Evolutionary conservation across 1,140 invertebrate genomes (phyloP).

Genomic region (Tetramorium parvispinum): DNA sequence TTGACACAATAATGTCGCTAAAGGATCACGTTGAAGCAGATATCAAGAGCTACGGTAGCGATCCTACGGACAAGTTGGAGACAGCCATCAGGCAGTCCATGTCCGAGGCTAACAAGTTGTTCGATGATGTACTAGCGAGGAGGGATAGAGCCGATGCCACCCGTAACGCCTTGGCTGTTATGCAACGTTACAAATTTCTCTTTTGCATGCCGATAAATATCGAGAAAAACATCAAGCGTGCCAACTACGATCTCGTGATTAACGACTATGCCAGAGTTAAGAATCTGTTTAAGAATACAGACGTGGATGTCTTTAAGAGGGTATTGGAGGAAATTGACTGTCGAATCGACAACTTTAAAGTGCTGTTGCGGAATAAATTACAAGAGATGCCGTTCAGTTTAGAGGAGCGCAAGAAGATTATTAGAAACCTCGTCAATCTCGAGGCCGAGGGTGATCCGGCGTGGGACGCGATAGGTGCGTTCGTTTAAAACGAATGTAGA

Average conservation of each 20-base stretch:
- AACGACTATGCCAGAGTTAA: constrained; percentile 99
- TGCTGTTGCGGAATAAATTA: constrained; percentile 93
- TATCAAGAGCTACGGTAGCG: constrained; percentile 90
- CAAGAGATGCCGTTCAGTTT: constrained; percentile 95
- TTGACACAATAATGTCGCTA: constrained; percentile 93
- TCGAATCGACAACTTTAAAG: constrained; percentile 93
- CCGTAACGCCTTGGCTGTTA: constrained; percentile 96
- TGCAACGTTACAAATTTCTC: constrained; percentile 96
- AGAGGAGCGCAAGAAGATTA: constrained; percentile 97
- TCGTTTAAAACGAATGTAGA: not conserved
- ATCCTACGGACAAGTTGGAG: constrained; percentile 92
- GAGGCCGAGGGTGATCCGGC: constrained; percentile 94
- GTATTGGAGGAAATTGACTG: constrained; percentile 96
- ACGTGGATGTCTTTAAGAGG: constrained; percentile 94
- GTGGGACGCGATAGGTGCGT: constrained; percentile 94
- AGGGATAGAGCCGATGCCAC: constrained; percentile 98
- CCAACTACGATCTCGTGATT: constrained; percentile 98
- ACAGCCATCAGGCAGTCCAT: constrained; percentile 94
- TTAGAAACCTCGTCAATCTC: constrained; percentile 91
- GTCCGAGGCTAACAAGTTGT: constrained; percentile 96
- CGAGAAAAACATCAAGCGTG: constrained; percentile 96
- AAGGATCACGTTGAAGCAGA: constrained; percentile 94
- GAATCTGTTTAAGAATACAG: constrained; percentile 97
- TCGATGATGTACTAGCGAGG: constrained; percentile 96
- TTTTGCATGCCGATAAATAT: constrained; percentile 98